Evolutionary conservation across 2,797 vertebrate genomes (phyloP), one percentile per base, ranked within the genome.

Genomic region (Staurois parvus): DNA sequence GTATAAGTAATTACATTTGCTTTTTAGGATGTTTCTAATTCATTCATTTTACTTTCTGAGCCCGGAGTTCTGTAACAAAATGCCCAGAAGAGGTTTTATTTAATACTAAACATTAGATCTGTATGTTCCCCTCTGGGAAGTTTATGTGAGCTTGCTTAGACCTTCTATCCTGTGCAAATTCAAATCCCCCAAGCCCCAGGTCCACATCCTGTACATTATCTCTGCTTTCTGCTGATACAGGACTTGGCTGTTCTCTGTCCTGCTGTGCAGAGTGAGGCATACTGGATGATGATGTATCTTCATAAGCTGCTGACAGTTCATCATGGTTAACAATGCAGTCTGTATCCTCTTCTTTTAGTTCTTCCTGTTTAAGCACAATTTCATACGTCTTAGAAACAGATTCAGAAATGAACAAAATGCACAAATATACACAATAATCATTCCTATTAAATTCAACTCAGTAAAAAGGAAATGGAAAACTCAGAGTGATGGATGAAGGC

Each of bases 181-280:
- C 89, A 72, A 90, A 90, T 0, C 89, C 88, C 85, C 95, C 94
- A 15, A 96, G 91, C 68, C 96, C 96, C 8, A 96, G 92, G 69
- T 96, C 96, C 88, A 95, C 95, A 87, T 96, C 96, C 3, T 93
- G 88, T 87, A 96, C 90, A 87, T 96, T 96, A 70, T 96, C 95
- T 76, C 89, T 91, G 84, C 86, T 73, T 85, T 91, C 83, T 88
- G 85, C 40, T 76, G 88, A 89, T 1, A 45, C 70, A 4, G 88
- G 89, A 4, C 52, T 1, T 52, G 56, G 79, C 13, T 84, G 76
- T 77, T 84, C 82, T 48, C 24, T 77, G 37, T 66, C 75, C 52
- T 66, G 88, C 0, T 34, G 7, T 21, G 87, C 72, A 24, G 64
- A 76, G 29, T 87, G 52, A 29, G 10, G 6, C 4, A 87, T 88